Conservation (phyloP, 1,140 invertebrate species). For the Papilio polytes region DNA sequence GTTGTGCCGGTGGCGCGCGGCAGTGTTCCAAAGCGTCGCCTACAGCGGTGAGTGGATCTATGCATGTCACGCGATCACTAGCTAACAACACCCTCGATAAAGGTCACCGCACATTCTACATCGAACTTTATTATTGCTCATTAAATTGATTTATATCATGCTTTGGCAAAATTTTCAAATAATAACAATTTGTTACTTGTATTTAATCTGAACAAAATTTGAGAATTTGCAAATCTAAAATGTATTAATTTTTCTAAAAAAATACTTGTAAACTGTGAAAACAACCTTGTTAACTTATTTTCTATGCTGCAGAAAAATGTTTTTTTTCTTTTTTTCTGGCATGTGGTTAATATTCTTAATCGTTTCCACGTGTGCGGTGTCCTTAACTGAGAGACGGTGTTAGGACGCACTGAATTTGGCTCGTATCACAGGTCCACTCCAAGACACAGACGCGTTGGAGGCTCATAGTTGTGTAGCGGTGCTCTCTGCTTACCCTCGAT, state of each 20-base stretch:
- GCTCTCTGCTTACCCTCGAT: slow-evolving; percentile 52
- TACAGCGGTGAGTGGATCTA: slow-evolving; percentile 93
- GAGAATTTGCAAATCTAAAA: too few species aligned
- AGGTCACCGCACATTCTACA: slow-evolving; percentile 4
- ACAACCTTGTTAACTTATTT: neutral
- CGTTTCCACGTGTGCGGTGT: slow-evolving; percentile 2
- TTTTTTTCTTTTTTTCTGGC: neutral
- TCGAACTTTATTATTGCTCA: neutral
- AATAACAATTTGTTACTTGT: neutral
- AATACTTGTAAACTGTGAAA: too few species aligned
- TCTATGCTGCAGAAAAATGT: neutral
- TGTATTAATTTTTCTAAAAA: too few species aligned
- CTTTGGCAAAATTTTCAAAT: neutral
- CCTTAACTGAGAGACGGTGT: slow-evolving; percentile 25
- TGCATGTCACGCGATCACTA: slow-evolving; percentile 68
- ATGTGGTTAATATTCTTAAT: neutral
- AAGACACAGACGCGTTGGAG: slow-evolving; percentile 67
- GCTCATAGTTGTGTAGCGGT: slow-evolving; percentile 57
- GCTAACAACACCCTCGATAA: slow-evolving; percentile 42
- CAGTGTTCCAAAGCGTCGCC: slow-evolving; percentile 97
- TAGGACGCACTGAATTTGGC: slow-evolving; percentile 25
- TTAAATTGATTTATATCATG: neutral
- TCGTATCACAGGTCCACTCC: slow-evolving; percentile 59
- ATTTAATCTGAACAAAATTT: neutral
- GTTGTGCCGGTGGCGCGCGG: slow-evolving; percentile 81